Percentiles rank a stretch among this genome's conserved stretches.
These are phyloP conservation scores for Oscheius sp. DNA, from an alignment of 2,888 invertebrate genomes.

Conservation along the genomic window DNA sequence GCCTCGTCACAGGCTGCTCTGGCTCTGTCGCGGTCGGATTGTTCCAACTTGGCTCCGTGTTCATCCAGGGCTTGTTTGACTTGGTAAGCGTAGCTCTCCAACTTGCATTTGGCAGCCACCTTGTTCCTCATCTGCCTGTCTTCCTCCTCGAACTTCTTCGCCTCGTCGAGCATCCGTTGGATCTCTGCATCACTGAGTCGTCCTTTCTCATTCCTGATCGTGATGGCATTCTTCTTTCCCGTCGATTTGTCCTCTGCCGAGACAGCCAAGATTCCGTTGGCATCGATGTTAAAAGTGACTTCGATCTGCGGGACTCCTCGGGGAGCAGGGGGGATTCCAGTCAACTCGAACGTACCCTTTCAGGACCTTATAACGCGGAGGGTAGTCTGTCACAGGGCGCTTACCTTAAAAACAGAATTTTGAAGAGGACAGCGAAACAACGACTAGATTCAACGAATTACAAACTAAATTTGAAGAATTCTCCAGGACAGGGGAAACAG, in stretches of 20 bases:
- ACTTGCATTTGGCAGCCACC: constrained; percentile 82
- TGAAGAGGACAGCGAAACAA: too few species aligned
- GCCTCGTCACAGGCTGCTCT: constrained; percentile 88
- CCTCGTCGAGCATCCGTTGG: constrained; percentile 81
- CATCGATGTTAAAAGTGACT: constrained; percentile 71
- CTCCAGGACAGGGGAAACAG: too few species aligned
- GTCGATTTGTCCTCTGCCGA: constrained; percentile 67
- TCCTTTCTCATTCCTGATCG: constrained; percentile 46
- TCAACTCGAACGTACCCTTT: constrained; percentile 71
- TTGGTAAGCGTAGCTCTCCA: constrained; percentile 81
- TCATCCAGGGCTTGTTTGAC: constrained; percentile 61
- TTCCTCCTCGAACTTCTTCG: constrained; percentile 84
- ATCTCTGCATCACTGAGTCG: neutral
- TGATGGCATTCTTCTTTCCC: constrained; percentile 63
- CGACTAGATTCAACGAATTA: too few species aligned
- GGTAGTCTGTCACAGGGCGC: neutral
- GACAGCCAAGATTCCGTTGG: constrained; percentile 70
- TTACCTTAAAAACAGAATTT: too few species aligned
- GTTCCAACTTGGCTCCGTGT: constrained; percentile 84
- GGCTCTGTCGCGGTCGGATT: constrained; percentile 83
- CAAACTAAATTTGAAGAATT: too few species aligned
- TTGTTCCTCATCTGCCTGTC: constrained; percentile 75
- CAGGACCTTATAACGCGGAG: neutral
- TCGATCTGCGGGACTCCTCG: constrained; percentile 74
- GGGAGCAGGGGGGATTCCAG: constrained; percentile 70